These are phyloP conservation scores for Morone saxatilis DNA, from an alignment of 2,113 vertebrate species.

Conservation along the genomic window DNA sequence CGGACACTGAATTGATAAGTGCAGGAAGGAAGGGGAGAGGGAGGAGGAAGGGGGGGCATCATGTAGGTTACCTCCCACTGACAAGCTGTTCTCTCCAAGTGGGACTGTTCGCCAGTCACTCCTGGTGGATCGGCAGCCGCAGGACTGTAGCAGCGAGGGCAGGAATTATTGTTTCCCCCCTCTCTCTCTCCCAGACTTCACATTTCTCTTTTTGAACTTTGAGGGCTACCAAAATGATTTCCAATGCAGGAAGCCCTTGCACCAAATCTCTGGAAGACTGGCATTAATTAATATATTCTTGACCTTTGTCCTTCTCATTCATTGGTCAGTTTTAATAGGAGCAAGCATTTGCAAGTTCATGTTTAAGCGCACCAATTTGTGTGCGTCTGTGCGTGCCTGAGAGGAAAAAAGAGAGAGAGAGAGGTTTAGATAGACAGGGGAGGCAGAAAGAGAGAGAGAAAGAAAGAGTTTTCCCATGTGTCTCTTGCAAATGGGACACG, in stretches of 20 bases:
- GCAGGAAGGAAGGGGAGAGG: conserved; percentile 1
- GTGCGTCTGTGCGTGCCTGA: not conserved
- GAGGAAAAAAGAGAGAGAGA: conserved; percentile 3
- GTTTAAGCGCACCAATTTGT: conserved; percentile 50
- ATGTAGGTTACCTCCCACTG: conserved; percentile 76
- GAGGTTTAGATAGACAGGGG: conserved; percentile 33
- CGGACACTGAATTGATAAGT: conserved; percentile 65
- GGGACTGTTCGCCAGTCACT: conserved; percentile 65
- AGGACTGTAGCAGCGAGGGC: conserved; percentile 50
- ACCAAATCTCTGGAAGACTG: conserved; percentile 77
- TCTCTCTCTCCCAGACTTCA: conserved; percentile 32
- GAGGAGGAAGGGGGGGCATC: conserved; percentile 36
- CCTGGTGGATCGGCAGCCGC: conserved; percentile 61
- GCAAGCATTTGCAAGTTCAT: conserved; percentile 34
- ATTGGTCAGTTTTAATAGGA: conserved; percentile 86
- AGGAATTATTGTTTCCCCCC: conserved; percentile 22
- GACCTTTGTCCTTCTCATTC: conserved; percentile 87
- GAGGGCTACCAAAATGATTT: conserved; percentile 10
- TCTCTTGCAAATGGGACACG: conserved; percentile 81
- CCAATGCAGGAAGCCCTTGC: not conserved
- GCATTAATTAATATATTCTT: conserved; percentile 81
- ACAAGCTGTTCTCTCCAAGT: conserved; percentile 62
- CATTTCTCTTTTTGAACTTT: conserved; percentile 54
- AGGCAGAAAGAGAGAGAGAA: conserved; percentile 33
- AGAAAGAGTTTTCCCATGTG: conserved; percentile 62